phyloP scores from a whole-genome alignment of 1,140 invertebrate genomes.

The Harpegnathos saltator region DNA sequence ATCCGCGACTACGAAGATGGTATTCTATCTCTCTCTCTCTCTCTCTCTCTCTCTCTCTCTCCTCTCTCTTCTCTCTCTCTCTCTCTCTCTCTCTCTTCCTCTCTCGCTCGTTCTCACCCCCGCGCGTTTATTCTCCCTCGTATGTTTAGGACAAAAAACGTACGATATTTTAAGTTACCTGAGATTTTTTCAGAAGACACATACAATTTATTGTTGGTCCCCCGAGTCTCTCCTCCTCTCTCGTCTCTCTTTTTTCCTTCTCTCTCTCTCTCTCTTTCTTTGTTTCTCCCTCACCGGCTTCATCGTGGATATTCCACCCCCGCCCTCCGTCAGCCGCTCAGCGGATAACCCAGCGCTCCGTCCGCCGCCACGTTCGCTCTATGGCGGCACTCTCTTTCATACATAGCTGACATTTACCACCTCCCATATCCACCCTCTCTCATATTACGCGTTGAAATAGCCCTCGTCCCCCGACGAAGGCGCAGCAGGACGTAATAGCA shows the following conservation, averaged over 20 bases:
- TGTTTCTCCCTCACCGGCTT: background rate
- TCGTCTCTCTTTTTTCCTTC: background rate
- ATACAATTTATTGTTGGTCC: conserved; percentile 50
- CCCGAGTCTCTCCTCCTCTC: background rate
- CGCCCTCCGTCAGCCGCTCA: background rate
- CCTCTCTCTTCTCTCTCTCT: too few relatives aligned
- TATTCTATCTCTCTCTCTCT: too few relatives aligned
- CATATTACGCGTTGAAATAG: conserved; percentile 78
- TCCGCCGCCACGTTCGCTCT: conserved; percentile 47
- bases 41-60: too few relatives aligned
- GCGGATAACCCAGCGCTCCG: conserved; percentile 54
- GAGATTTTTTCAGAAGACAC: conserved; percentile 60
- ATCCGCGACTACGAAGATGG: too few relatives aligned
- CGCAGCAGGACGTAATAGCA: conserved; percentile 77
- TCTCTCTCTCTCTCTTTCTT: conserved; percentile 23
- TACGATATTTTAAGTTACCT: conserved; percentile 63
- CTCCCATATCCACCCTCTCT: conserved; percentile 68
- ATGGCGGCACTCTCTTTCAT: conserved; percentile 63
- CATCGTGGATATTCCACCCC: conserved; percentile 32
- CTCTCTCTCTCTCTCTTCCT: too few relatives aligned
- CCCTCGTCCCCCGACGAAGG: conserved; percentile 74
- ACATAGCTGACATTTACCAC: conserved; percentile 77
- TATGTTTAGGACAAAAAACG: conserved; percentile 54
- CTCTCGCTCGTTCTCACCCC: too few relatives aligned
- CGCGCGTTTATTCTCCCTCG: background rate